These are phyloP conservation scores for Nicator chloris DNA, from an alignment of 2,113 vertebrate genomes.

Conservation along the genomic window DNA sequence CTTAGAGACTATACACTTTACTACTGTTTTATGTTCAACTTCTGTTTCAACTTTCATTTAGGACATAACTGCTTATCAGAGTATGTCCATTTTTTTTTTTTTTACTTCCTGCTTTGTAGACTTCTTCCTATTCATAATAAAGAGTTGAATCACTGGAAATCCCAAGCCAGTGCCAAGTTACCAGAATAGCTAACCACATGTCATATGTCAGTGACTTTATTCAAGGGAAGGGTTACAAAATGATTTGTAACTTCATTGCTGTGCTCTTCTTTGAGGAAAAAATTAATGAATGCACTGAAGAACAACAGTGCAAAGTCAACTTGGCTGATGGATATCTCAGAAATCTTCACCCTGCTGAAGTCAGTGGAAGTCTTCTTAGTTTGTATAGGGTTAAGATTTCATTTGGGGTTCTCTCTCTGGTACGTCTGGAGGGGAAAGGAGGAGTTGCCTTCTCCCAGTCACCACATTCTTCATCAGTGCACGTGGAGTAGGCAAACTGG, in stretches of 20 bases:
- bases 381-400: background rate
- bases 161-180: conserved; percentile 29
- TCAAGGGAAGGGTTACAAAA: conserved; percentile 15
- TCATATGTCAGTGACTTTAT: conserved; percentile 47
- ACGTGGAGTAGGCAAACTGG: background rate
- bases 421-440: background rate
- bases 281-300: background rate
- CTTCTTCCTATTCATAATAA: conserved; percentile 44
- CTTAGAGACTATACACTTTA: background rate
- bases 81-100: background rate
- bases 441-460: background rate
- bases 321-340: background rate
- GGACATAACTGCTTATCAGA: background rate
- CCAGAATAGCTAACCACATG: conserved; percentile 38
- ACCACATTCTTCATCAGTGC: background rate
- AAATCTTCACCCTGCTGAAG: background rate
- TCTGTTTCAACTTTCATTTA: conserved; percentile 2
- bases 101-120: conserved; percentile 45
- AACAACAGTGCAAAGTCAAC: background rate
- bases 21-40: background rate
- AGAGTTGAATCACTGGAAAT: conserved; percentile 61
- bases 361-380: background rate
- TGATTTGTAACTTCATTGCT: background rate
- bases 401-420: background rate
- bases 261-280: background rate